phyloP scores from a whole-genome alignment of 2,888 invertebrate genomes.

The Drosophila algonquin region DNA sequence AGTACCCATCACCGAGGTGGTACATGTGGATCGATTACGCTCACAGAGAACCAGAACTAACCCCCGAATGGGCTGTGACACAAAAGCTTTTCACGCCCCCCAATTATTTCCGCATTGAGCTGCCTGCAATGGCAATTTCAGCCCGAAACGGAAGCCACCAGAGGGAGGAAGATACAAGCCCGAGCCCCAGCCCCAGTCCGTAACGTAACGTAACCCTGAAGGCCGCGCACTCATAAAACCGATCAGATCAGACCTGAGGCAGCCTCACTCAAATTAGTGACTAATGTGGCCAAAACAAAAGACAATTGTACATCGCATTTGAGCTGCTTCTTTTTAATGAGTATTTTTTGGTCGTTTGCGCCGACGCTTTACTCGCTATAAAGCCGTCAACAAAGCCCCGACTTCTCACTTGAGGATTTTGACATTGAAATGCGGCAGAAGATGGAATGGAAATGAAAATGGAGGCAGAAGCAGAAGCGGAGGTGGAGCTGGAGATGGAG shows the following conservation, averaged over 20 bases:
- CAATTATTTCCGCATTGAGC: constrained; percentile 48
- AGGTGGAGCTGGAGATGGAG: neutral
- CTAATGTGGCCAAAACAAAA: constrained; percentile 52
- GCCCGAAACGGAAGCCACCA: constrained; percentile 14
- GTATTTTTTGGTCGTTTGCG: constrained; percentile 44
- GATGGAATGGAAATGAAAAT: constrained; percentile 28
- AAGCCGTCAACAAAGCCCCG: constrained; percentile 52
- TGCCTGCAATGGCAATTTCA: constrained; percentile 21
- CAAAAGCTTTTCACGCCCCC: constrained; percentile 35
- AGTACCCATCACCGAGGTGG: too few relatives aligned
- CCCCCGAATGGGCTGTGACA: neutral
- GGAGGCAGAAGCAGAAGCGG: constrained; percentile 30
- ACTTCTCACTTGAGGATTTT: constrained; percentile 42
- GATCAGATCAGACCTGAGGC: constrained; percentile 28
- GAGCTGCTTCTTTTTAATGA: constrained; percentile 41
- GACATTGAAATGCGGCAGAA: constrained; percentile 45
- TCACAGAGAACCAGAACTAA: neutral
- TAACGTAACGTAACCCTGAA: constrained; percentile 25
- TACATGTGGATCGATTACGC: too few relatives aligned
- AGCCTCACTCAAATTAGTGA: constrained; percentile 43
- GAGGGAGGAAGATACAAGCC: constrained; percentile 1
- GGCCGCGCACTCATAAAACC: constrained; percentile 41
- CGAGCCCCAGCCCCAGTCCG: constrained; percentile 27
- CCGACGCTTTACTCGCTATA: constrained; percentile 51
- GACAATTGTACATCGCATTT: constrained; percentile 36